A percentile compares a stretch with the other conserved stretches of the same genome.
Conservation (phyloP, 1,140 invertebrate species). For the Dreissena rostriformis region DNA sequence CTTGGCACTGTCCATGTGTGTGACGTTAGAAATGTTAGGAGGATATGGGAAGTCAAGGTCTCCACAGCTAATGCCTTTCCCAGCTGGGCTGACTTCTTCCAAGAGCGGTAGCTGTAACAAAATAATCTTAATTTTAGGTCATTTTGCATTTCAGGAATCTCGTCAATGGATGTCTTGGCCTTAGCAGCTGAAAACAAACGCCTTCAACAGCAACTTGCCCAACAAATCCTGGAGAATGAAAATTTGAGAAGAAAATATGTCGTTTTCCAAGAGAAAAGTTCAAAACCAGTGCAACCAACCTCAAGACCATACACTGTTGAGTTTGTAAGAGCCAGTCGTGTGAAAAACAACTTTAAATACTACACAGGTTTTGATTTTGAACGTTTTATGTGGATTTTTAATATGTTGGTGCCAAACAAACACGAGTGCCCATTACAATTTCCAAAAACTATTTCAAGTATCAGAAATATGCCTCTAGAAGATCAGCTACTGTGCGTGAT, state of each 20-base stretch:
- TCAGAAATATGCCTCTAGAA: background rate
- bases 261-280: background rate
- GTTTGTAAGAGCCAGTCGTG: conserved; percentile 15
- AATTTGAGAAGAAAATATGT: background rate
- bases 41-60: background rate
- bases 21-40: background rate
- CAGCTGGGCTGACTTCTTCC: background rate
- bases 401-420: conserved; percentile 15
- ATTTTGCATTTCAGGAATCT: background rate
- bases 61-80: conserved; percentile 11
- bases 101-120: conserved; percentile 18
- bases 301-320: conserved; percentile 5
- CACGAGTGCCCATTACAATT: conserved; percentile 5
- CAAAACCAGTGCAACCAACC: background rate
- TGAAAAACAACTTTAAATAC: conserved; percentile 23
- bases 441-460: background rate
- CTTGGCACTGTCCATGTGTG: background rate
- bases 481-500: conserved; percentile 28
- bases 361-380: conserved; percentile 35
- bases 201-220: background rate
- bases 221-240: conserved; percentile 8
- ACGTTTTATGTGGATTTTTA: conserved; percentile 26
- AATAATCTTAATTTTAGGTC: background rate
- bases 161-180: conserved; percentile 23
- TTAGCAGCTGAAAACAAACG: conserved; percentile 25